Evolutionary conservation across 1,140 invertebrate species (phyloP), one percentile per base, ranked within the genome.

Genomic region (Aleiodes sp.): DNA sequence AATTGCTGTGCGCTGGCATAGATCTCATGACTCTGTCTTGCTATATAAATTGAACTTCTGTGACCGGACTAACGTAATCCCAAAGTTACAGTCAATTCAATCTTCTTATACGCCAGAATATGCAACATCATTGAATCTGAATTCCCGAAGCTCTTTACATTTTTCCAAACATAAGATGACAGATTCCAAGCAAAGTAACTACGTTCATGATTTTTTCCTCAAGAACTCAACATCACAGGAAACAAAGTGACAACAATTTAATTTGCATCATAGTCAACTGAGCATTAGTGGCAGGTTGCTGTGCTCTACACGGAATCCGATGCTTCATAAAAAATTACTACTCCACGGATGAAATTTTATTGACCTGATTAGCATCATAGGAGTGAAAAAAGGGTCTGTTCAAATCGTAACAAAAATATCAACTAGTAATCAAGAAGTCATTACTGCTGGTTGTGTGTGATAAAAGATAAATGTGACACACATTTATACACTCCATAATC

Each of bases 101-200:
- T 31, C 69, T 59, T 73, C 68, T 72, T 70, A n/a, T n/a, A 52
- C 21, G 19, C 26, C 26, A 63, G 67, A 68, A 65, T 76, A 70
- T 68, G 70, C 72, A 75, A 73, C 70, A 71, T 70, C 73, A 70
- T 72, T 12, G 21, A 10, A 9, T n/a, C n/a, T n/a, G n/a, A n/a
- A n/a, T n/a, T n/a, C n/a, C n/a, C n/a, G n/a, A n/a, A n/a, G n/a
- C n/a, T n/a, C n/a, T n/a, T n/a, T n/a, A n/a, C n/a, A n/a, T n/a
- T n/a, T n/a, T n/a, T n/a, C n/a, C 46, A 19, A 35, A 6, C 10
- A 8, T 24, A 19, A 12, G 46, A 52, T 52, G 46, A 52, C 46
- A 52, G 46, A 52, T 52, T 52, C 21, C 21, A 52, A 21, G 26
- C 46, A 24, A 43, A 43, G 46, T 52, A 24, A 52, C 21, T 24